Percentiles rank a stretch among this genome's conserved stretches.
Conservation (phyloP, 2,113 vertebrate genomes). For the Phylloscopus trochiloides region DNA sequence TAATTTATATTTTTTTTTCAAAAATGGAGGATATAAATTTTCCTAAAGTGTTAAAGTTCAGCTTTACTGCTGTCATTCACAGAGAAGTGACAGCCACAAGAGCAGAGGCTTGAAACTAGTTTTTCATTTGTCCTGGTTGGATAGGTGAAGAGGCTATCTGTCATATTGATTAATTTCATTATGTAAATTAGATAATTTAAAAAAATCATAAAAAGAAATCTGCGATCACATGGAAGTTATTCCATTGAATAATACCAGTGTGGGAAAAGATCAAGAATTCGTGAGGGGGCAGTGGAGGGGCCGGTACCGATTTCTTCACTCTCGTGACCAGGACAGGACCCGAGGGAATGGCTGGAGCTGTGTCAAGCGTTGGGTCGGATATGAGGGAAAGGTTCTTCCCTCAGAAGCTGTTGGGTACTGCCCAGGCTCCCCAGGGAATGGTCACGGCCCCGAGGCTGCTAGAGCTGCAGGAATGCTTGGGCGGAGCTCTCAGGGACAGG, state of each 20-base stretch:
- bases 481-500: no score
- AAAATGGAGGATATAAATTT: not conserved
- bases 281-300: not conserved
- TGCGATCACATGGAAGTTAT: not conserved
- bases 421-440: not conserved
- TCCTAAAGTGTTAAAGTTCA: not conserved
- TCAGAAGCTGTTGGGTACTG: not conserved
- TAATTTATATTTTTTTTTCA: not conserved
- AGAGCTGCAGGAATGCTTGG: not conserved
- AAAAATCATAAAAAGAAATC: not conserved
- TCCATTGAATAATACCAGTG: not conserved
- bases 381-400: not conserved
- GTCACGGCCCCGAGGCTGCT: not conserved
- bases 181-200: not conserved
- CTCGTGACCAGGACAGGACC: not conserved
- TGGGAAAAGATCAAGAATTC: not conserved
- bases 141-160: not conserved
- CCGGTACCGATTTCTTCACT: not conserved
- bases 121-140: not conserved
- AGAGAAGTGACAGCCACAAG: not conserved
- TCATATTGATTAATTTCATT: not conserved
- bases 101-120: not conserved
- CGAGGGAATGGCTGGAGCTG: not conserved
- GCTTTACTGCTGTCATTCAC: not conserved
- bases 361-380: accelerated